phyloP scores from a whole-genome alignment of 1,140 invertebrate genomes.

The Portunus trituberculatus region DNA sequence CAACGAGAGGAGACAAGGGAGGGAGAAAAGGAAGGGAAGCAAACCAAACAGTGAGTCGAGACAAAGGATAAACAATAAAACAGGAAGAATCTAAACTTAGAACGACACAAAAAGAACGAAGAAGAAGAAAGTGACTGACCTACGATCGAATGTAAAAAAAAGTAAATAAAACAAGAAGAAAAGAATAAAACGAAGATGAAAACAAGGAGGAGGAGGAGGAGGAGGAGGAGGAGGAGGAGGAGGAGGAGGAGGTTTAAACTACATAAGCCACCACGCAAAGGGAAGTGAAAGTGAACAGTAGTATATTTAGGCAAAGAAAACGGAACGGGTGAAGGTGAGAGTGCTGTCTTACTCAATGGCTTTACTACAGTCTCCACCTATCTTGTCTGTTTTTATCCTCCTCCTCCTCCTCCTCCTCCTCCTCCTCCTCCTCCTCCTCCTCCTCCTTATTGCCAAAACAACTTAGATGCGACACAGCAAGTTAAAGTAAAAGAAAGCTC shows the following conservation, averaged over 20 bases:
- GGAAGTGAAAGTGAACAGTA: too few species aligned
- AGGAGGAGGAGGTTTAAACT: too few species aligned
- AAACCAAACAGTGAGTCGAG: neutral
- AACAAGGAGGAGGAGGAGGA: too few species aligned
- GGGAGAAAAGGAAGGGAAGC: neutral
- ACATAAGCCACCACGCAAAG: too few species aligned
- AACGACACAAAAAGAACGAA: neutral
- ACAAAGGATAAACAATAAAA: neutral
- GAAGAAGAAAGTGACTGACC: neutral
- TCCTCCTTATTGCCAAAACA: neutral
- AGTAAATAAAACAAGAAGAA: too few species aligned
- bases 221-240: too few species aligned
- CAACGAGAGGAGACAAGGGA: neutral
- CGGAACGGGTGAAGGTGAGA: neutral
- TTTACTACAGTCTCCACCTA: neutral
- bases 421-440: neutral
- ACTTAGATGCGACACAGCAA: too few species aligned
- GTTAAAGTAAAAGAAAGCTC: too few species aligned
- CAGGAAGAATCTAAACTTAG: neutral
- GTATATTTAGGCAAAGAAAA: neutral
- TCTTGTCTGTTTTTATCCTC: neutral
- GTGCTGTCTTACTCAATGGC: neutral
- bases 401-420: neutral
- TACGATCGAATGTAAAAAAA: neutral
- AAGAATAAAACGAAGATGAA: too few species aligned